Percentiles rank a stretch among this genome's conserved stretches.
phyloP scores from a whole-genome alignment of 2,113 vertebrate species.

The Empidonax alnorum region DNA sequence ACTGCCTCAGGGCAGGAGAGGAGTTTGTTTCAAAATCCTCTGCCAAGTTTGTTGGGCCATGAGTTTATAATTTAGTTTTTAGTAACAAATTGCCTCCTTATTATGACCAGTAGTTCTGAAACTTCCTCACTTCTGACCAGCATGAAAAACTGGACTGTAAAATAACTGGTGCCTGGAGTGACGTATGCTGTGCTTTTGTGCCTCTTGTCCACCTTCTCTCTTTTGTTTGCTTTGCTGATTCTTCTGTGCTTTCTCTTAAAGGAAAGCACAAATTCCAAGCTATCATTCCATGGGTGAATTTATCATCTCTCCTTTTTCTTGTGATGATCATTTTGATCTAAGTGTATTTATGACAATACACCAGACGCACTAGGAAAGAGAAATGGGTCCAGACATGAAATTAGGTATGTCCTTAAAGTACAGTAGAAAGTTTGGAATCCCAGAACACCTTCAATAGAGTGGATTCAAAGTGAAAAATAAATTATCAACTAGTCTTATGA shows the following conservation, averaged over 20 bases:
- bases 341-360: neutral
- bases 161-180: neutral
- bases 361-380: neutral
- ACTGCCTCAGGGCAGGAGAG: neutral
- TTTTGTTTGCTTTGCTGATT: neutral
- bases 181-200: neutral
- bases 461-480: neutral
- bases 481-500: neutral
- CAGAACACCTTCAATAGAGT: neutral
- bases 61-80: neutral
- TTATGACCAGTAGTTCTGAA: neutral
- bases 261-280: neutral
- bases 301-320: neutral
- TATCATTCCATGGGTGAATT: neutral
- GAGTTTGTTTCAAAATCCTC: neutral
- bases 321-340: neutral
- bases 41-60: neutral
- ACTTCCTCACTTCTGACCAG: neutral
- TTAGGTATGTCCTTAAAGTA: neutral
- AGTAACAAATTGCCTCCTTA: neutral
- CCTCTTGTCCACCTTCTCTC: neutral
- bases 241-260: neutral
- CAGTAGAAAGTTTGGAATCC: neutral
- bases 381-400: neutral
- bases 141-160: neutral